Base-by-base conservation (phyloP, 2,797 vertebrate genomes). In the Enteromius thamalakanensis region DNA sequence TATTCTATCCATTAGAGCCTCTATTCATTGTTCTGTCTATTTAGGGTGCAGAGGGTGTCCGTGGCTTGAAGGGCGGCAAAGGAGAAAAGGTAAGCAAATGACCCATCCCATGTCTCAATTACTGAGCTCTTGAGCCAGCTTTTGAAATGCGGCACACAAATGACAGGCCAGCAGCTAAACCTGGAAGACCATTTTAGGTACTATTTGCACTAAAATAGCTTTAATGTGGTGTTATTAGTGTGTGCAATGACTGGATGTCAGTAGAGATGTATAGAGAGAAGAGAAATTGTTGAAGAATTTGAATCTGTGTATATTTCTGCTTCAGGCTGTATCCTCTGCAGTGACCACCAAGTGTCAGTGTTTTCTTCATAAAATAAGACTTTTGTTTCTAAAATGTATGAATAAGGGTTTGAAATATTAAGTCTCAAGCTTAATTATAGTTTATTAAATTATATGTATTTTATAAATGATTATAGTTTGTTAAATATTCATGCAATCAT, bases 41-140 rank as follows among this genome's bases (percentile, higher is more conserved):
- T 87, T 84, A 99, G 98, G 98, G 98, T 58, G 97, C 98, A 62
- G 98, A 99, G 91, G 98, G 98, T 85, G 95, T 99, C 62, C 94
- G 98, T 89, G 98, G 98, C 42, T 95, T 99, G 68, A 99, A 99
- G 91, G 98, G 98, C 71, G 96, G 94, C 89, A 98, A 96, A 95
- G 98, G 98, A 89, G 98, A 99, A 96, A 99, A 99, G 97, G 98
- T 98, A 95, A 94, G 88, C 78, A 69, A 69, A 49, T 29, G 15
- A 32, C 19, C 47, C 64, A 0, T 65, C 7, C 23, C 11, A 34
- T 34, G 6, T 42, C 17, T 58, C 51, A 45, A 64, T 82, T 40
- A 26, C 10, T 26, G 15, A 5, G 10, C 26, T 23, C 53, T 45
- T 55, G 15, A 60, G 23, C 37, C 51, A 49, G 29, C 23, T 32